Conservation (phyloP, 2,888 invertebrate genomes). For the Nasonia oneida region DNA sequence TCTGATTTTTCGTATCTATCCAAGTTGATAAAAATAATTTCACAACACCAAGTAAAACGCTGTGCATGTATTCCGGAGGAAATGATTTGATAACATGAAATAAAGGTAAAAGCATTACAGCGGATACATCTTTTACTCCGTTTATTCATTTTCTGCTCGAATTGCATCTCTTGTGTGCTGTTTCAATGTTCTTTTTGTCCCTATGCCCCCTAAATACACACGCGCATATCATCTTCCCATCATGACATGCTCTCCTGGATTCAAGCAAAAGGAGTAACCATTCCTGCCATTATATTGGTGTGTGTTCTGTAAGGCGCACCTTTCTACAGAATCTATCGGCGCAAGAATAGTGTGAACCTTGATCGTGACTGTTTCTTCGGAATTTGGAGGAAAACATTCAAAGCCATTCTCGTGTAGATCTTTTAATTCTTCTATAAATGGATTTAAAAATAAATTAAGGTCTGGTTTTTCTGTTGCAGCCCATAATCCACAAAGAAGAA, state of each 20-base stretch:
- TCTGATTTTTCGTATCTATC: conserved; percentile 9
- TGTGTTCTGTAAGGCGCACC: too few relatives aligned
- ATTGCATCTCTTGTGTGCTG: too few relatives aligned
- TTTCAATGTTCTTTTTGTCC: too few relatives aligned
- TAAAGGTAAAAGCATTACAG: too few relatives aligned
- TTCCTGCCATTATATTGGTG: too few relatives aligned
- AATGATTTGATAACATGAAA: too few relatives aligned
- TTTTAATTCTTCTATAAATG: conserved; percentile 9
- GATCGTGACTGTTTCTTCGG: not conserved
- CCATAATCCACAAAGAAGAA: conserved; percentile 14
- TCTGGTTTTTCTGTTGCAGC: not conserved
- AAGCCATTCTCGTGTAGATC: conserved; percentile 16
- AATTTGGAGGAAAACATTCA: not conserved
- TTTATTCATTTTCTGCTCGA: too few relatives aligned
- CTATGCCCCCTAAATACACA: too few relatives aligned
- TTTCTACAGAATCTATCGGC: not conserved
- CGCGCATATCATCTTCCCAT: too few relatives aligned
- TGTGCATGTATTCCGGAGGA: conserved; percentile 35
- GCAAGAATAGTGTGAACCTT: conserved; percentile 4
- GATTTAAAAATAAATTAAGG: conserved; percentile 5
- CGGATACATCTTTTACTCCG: too few relatives aligned
- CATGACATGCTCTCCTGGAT: too few relatives aligned
- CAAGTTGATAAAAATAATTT: conserved; percentile 1
- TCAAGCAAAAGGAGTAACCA: too few relatives aligned
- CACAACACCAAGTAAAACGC: conserved; percentile 9